Conservation (phyloP, 2,797 vertebrate genomes). For the Diplodus puntazzo region DNA sequence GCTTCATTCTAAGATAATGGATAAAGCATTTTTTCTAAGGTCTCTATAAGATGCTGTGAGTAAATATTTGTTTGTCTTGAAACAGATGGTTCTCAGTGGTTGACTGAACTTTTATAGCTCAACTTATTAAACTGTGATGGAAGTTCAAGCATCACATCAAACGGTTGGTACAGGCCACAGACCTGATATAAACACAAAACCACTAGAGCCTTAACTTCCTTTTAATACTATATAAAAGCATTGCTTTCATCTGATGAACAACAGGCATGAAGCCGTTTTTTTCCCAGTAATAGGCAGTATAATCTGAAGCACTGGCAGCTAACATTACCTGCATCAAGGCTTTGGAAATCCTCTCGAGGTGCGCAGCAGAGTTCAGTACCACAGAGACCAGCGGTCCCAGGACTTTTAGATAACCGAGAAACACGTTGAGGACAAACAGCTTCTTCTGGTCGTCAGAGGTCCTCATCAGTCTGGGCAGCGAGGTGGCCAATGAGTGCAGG, state of each 20-base stretch:
- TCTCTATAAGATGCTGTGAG: background rate
- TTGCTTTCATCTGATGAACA: background rate
- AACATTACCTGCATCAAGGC: slow-evolving; percentile 88
- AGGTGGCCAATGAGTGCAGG: slow-evolving; percentile 90
- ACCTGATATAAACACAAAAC: background rate
- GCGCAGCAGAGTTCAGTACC: slow-evolving; percentile 88
- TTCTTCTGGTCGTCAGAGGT: slow-evolving; percentile 92
- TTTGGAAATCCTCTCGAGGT: slow-evolving; percentile 92
- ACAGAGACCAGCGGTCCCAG: slow-evolving; percentile 88
- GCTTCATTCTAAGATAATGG: background rate
- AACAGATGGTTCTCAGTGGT: background rate
- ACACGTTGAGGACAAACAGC: slow-evolving; percentile 88
- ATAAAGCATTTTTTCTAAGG: background rate
- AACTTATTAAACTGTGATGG: background rate
- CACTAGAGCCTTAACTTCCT: background rate
- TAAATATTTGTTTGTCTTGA: background rate
- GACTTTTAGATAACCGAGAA: slow-evolving; percentile 94
- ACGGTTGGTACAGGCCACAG: background rate
- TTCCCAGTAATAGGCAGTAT: background rate
- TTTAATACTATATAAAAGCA: background rate
- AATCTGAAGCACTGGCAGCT: background rate
- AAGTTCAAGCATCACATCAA: background rate
- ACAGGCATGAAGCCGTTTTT: background rate
- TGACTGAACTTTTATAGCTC: no score
- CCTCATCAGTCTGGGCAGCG: slow-evolving; percentile 93